Conservation (phyloP, 1,140 invertebrate species). For the Aphaenogaster rudis region DNA sequence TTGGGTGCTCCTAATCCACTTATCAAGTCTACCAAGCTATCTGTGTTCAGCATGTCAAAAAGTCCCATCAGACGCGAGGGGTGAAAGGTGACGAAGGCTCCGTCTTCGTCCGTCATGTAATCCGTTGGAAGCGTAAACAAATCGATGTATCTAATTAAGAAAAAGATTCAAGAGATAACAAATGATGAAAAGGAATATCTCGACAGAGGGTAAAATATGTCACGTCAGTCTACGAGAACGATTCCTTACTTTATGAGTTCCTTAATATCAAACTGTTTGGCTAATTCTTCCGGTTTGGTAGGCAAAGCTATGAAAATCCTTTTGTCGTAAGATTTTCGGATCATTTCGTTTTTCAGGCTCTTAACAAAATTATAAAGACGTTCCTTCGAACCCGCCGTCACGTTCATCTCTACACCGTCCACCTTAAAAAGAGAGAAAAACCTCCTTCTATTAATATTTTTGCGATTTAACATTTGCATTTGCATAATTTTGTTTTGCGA, state of each 20-base stretch:
- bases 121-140: constrained; percentile 91
- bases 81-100: constrained; percentile 90
- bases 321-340: constrained; percentile 85
- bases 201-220: neutral
- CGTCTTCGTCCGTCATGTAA: constrained; percentile 89
- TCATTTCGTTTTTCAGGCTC: constrained; percentile 87
- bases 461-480: neutral
- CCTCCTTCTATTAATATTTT: neutral
- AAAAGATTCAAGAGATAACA: neutral
- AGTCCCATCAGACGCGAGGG: constrained; percentile 92
- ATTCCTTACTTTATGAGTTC: constrained; percentile 88
- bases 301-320: constrained; percentile 89
- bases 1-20: constrained; percentile 91
- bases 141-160: constrained; percentile 87
- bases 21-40: constrained; percentile 92
- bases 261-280: constrained; percentile 91
- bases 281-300: constrained; percentile 89
- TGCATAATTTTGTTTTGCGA: constrained; percentile 6
- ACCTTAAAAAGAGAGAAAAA: constrained; percentile 79
- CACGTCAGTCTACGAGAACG: neutral
- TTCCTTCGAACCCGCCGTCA: constrained; percentile 88
- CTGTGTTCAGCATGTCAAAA: constrained; percentile 93
- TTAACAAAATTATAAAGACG: constrained; percentile 88
- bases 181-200: neutral
- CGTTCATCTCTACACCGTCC: constrained; percentile 90